phyloP scores from a whole-genome alignment of 2,113 vertebrate species.

The Stomatorhinus ivindoensis region DNA sequence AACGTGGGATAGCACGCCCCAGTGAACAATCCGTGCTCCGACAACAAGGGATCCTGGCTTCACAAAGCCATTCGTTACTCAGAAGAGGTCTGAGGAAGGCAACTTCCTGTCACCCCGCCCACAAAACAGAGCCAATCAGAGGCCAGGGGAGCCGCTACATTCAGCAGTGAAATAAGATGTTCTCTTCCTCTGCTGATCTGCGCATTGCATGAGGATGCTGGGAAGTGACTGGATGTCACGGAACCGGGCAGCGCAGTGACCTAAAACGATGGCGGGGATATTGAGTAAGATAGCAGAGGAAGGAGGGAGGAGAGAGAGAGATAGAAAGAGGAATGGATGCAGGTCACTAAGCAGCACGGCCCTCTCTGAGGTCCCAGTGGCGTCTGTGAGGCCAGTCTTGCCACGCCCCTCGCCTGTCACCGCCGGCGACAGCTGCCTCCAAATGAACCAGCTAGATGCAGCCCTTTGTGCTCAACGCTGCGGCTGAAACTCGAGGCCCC shows the following conservation, averaged over 20 bases:
- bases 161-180: not conserved
- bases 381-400: not conserved
- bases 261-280: conserved; percentile 2
- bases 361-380: not conserved
- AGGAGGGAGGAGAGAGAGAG: not conserved
- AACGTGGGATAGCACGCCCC: not conserved
- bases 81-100: not conserved
- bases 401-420: not conserved
- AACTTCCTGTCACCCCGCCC: not conserved
- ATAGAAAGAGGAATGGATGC: not conserved
- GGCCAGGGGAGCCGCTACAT: not conserved
- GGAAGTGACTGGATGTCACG: not conserved
- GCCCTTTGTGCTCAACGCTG: not conserved
- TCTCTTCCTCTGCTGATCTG: not conserved
- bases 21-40: not conserved
- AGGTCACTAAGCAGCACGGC: not conserved
- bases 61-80: not conserved
- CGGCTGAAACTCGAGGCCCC: not conserved
- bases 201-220: not conserved
- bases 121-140: not conserved
- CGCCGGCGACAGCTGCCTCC: not conserved
- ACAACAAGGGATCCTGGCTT: not conserved
- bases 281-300: not conserved
- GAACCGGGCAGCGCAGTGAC: not conserved
- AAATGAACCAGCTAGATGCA: not conserved